Base-by-base conservation (phyloP, 2,113 vertebrate species). In the Mohoua ochrocephala region DNA sequence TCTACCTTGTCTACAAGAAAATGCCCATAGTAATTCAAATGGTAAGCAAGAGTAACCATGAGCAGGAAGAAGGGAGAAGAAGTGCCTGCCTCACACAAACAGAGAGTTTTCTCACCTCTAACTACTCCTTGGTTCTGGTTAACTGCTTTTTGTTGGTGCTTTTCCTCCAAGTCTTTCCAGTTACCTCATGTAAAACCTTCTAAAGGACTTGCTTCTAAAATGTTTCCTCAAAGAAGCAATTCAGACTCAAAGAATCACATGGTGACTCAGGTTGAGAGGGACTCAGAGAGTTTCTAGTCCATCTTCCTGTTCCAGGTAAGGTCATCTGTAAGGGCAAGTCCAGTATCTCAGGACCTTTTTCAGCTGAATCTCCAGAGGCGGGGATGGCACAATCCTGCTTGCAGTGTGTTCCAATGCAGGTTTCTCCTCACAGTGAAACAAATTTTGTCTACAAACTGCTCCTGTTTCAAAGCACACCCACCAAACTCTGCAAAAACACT, bases 331-430 rank as follows among this genome's bases (percentile, higher is more conserved):
- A n/a, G 33, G 22, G 22, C 47, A 64, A 47, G 44, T 4, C 22
- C 56, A 33, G 22, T 30, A 6, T 53, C 37, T 64, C 27, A 52
- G 35, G 16, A 10, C 20, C 54, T 69, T 69, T 28, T 45, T 44
- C 53, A 65, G 5, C 23, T 67, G 33, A 2, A 14, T 75, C 7
- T 71, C 42, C 52, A 67, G 10, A 0, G 0, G 33, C 12, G 9
- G 24, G 14, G 21, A 35, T 33, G 8, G 14, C 21, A 52, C 15
- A 77, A 2, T 21, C 13, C 76, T 50, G 23, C 15, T 39, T 24
- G 4, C 15, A 71, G 35, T 15, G 24, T 64, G 12, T 35, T 68
- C 18, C 19, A 74, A 1, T 42, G 37, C 19, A 80, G 7, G 9
- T 56, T 89, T 70, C 15, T 56, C n/a, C 31, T 89, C 2, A 0